Evolutionary conservation across 2,797 vertebrate species (phyloP), one percentile per base, ranked within the genome.

Genomic region (Rhabdophis nuchalis): DNA sequence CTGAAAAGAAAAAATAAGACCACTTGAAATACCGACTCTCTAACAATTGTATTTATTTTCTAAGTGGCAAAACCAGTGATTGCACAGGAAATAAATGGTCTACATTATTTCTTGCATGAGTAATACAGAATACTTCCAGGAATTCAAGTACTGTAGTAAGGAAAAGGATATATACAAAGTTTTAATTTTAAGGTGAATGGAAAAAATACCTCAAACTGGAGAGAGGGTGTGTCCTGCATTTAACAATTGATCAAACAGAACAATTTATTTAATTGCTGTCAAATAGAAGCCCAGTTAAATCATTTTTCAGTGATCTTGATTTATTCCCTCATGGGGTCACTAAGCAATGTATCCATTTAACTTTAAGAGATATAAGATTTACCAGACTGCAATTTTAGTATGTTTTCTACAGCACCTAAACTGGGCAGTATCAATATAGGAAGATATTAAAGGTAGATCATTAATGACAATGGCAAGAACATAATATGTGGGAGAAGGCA

Each of bases 131-230:
- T 94, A 93, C 92, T 32, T 92, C 87, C 93, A 87, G 89, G n/a
- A 88, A 93, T 82, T 95, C 94, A 94, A 56, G 54, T 87, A 46
- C 90, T 93, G 91, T 93, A 85, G 57, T 91, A 96, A 93, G 86
- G 89, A 93, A 92, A 92, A 27, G 90, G 92, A 92, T 94, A 82
- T 96, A 88, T 88, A 64, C 91, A 92, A 86, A 92, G 46, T 91
- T 95, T 93, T 72, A 93, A 93, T 93, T 93, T 77, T 93, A 27
- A 94, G 89, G 41, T 95, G 1, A 93, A 86, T 82, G 53, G 68
- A 36, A 91, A 41, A n/a, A 94, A 92, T 93, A 52, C 94, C 90
- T 95, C 93, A 95, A 61, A 14, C 90, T 94, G 61, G 93, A 91
- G 93, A 36, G 86, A 92, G 56, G 93, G 93, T 92, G 86, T 89